A percentile compares a stretch with the other conserved stretches of the same genome.
phyloP scores from a whole-genome alignment of 2,113 vertebrate species.

The Macrotus californicus region DNA sequence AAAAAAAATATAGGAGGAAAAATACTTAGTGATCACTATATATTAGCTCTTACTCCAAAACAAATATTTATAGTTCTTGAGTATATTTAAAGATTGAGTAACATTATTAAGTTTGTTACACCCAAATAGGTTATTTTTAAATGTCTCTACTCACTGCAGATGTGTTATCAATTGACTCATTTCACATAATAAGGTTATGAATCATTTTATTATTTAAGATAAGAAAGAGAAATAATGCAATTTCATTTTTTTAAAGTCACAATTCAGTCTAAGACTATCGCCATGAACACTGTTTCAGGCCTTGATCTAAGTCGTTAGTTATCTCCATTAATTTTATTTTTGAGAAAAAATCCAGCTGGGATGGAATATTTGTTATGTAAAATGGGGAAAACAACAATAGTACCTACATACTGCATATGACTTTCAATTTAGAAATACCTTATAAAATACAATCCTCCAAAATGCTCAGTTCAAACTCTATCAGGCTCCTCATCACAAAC shows the following conservation, averaged over 20 bases:
- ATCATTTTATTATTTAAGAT: not conserved
- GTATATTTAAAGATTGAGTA: not conserved
- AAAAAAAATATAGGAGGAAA: not conserved
- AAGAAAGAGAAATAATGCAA: not conserved
- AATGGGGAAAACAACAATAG: not conserved
- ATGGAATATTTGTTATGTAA: not conserved
- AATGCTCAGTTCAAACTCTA: not conserved
- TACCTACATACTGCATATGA: not conserved
- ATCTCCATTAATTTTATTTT: not conserved
- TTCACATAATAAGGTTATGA: not conserved
- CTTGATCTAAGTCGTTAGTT: not conserved
- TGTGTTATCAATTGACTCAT: not conserved
- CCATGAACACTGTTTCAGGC: not conserved
- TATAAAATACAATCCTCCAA: not conserved
- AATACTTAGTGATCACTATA: not conserved
- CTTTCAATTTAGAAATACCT: not conserved
- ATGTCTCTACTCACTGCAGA: not conserved
- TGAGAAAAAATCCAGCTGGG: not conserved
- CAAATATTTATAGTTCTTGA: conserved; percentile 17
- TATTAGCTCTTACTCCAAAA: not conserved
- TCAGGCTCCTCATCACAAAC: not conserved
- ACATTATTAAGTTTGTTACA: not conserved
- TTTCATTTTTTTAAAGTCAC: not conserved
- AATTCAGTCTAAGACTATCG: not conserved
- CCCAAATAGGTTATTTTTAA: not conserved